Base-by-base conservation (phyloP, 2,888 invertebrate genomes). In the Sclerodermus sp. region DNA sequence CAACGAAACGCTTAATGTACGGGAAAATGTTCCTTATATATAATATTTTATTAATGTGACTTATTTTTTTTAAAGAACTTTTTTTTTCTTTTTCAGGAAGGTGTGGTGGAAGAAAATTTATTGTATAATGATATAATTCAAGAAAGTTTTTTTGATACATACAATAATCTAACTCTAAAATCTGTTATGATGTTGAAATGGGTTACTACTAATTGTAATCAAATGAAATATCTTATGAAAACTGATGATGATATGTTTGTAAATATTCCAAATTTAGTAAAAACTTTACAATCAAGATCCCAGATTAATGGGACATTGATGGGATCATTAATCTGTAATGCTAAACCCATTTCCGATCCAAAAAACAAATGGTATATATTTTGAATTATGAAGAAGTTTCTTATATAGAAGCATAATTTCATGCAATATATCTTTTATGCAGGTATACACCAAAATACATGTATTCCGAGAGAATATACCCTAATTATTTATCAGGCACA, bases 171-270 rank as follows among this genome's bases (percentile, higher is more conserved):
- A 58, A 93, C 93, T 0, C 70, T 93, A 18, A 93, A 93, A 73
- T 89, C 91, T 40, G 86, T 91, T 10, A 87, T 91, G 86, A 85
- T 93, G 82, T 74, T 93, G 49, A 93, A 93, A 72, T 89, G 91
- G 87, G 86, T 89, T 16, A 85, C 83, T 5, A 83, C 82, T 34
- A 84, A 86, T 64, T 93, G 93, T 56, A 67, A 67, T 16, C 64
- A 70, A 31, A 84, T 84, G 0, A 83, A 84, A 39, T 93, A 86
- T 79, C 81, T 93, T 16, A 82, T 93, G 76, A 93, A 93, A 80
- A 88, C 90, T 3, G 93, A 93, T 61, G 93, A 93, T 62, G 93
- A 93, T 66, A 90, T 91, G 80, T 93, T 89, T 71, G 84, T 93
- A 1, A 91, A 92, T 76, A 80, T 92, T 50, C 85, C 86, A n/a